Evolutionary conservation across 2,113 vertebrate genomes (phyloP), one percentile per base, ranked within the genome.

Genomic region (Seriola quinqueradiata): DNA sequence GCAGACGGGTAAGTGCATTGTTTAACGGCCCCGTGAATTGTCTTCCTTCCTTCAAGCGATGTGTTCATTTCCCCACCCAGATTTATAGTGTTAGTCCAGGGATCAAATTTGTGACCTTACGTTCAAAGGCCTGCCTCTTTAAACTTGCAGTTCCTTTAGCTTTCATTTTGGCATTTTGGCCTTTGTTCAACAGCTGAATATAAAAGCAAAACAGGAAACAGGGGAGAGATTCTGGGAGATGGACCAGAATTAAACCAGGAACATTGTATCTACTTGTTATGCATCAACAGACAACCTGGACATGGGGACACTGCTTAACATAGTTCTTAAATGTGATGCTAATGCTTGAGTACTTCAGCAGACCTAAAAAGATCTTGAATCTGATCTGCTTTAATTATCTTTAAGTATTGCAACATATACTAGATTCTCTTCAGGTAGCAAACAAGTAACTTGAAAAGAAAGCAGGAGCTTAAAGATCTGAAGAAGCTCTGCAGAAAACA

Each of bases 41-140:
- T 64, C 68, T 87, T 84, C 64, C 70, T 82, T 79, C 78, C 50
- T 44, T 40, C 19, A 70, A 79, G 67, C 55, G 66, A 71, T 80
- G 50, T 58, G 52, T 79, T 75, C 28, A 68, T 80, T 82, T 69
- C 46, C 48, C 72, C 69, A 38, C 19, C 23, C 65, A 85, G 69
- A 88, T 70, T 87, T 71, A 67, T 34, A 65, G 48, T 2, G 13
- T 38, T 44, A 58, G 38, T 28, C 6, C 28, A 21, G 28, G 54
- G 73, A 63, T 59, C 19, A 58, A 59, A 58, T 75, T 66, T 9
- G 67, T n/a, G 40, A 77, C 69, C 42, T 48, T 28, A 25, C 3
- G 4, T n/a, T 65, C 16, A 65, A 64, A 83, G 21, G 16, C 8
- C 55, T 32, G 64, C 34, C 4, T 77, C 61, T 44, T 64, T 28